A percentile compares a stretch with the other conserved stretches of the same genome.
Evolutionary conservation across 2,113 vertebrate genomes (phyloP).

Genomic region (Chascanopsetta lugubris): DNA sequence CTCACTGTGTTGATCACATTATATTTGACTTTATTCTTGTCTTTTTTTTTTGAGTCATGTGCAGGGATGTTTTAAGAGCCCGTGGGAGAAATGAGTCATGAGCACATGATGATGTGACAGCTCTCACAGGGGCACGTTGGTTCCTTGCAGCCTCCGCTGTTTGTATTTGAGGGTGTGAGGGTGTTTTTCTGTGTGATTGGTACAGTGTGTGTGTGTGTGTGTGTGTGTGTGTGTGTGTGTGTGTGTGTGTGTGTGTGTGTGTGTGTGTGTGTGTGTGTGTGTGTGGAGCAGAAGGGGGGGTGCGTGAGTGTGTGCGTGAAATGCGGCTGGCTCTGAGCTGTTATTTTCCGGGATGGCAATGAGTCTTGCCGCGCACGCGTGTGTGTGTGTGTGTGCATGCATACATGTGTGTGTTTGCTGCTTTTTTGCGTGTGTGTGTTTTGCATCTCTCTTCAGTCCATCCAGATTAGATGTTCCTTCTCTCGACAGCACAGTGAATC

Average conservation of each 20-base stretch:
- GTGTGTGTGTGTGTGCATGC: slow-evolving; percentile 27
- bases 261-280: slow-evolving; percentile 43
- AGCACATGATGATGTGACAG: slow-evolving; percentile 63
- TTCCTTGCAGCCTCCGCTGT: slow-evolving; percentile 47
- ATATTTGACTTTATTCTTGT: too few relatives aligned
- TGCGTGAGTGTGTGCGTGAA: slow-evolving; percentile 25
- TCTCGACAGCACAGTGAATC: neutral
- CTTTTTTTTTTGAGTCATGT: slow-evolving; percentile 58
- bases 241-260: slow-evolving; percentile 38
- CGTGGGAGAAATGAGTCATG: slow-evolving; percentile 60
- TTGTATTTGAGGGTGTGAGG: slow-evolving; percentile 52
- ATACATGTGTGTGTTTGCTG: too few relatives aligned
- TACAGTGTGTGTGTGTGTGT: slow-evolving; percentile 8
- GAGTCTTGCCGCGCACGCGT: slow-evolving; percentile 21
- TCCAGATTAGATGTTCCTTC: neutral
- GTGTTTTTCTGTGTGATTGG: slow-evolving; percentile 41
- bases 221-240: slow-evolving; percentile 14
- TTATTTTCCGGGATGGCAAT: slow-evolving; percentile 58
- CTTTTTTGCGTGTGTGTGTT: too few relatives aligned
- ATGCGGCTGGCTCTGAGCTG: slow-evolving; percentile 56
- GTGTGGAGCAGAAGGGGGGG: slow-evolving; percentile 29
- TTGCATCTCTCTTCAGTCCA: slow-evolving; percentile 22
- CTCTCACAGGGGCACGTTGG: slow-evolving; percentile 46
- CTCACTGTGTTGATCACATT: slow-evolving; percentile 8
- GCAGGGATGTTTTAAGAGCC: slow-evolving; percentile 38